Percentiles rank a stretch among this genome's conserved stretches.
Evolutionary conservation across 2,888 invertebrate genomes (phyloP).

Genomic region (Loripinus fragilis): DNA sequence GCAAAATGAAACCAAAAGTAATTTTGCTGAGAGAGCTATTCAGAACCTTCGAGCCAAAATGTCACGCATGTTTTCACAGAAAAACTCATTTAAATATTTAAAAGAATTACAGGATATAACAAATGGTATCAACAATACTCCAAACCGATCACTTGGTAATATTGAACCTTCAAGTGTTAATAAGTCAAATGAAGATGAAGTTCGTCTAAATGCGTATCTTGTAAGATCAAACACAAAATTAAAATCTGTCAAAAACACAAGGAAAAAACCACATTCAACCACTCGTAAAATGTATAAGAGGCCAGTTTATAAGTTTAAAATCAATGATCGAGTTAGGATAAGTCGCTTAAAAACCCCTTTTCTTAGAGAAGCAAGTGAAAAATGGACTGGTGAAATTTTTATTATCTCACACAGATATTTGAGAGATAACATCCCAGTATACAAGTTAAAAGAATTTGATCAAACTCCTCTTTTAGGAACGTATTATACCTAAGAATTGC

Average conservation of each 20-base stretch:
- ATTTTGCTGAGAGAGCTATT: not conserved
- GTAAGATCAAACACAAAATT: not conserved
- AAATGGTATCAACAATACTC: too few species aligned
- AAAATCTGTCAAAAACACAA: not conserved
- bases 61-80: too few species aligned
- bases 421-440: not conserved
- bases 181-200: constrained; percentile 5
- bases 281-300: not conserved
- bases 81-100: too few species aligned
- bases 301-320: not conserved
- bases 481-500: too few species aligned
- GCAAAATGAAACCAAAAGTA: not conserved
- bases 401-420: not conserved
- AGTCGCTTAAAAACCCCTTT: constrained; percentile 9
- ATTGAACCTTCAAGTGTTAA: not conserved
- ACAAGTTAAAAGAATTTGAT: not conserved
- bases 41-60: not conserved
- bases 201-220: not conserved
- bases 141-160: not conserved
- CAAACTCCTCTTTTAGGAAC: too few species aligned
- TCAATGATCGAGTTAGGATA: not conserved
- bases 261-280: not conserved
- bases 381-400: constrained; percentile 14
- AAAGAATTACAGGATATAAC: too few species aligned
- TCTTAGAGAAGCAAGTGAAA: constrained; percentile 27